A percentile compares a stretch with the other conserved stretches of the same genome.
phyloP scores from a whole-genome alignment of 2,797 vertebrate species.

The Lerista edwardsae region DNA sequence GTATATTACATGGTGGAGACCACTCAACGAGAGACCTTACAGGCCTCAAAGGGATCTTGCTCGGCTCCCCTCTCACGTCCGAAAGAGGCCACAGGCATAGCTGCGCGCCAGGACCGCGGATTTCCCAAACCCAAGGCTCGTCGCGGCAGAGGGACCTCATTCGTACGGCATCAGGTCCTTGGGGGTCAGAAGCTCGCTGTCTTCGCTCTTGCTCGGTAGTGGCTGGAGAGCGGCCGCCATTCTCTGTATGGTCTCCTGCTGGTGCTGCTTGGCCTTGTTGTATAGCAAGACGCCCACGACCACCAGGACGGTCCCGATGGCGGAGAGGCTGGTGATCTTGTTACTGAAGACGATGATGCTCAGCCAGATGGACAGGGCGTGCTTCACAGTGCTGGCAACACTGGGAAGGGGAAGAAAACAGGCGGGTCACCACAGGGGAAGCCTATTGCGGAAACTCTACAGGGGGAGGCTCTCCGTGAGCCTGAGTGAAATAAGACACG shows the following conservation, averaged over 20 bases:
- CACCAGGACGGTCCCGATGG: conserved; percentile 86
- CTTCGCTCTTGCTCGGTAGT: accelerated
- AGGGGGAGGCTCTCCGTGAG: too few species aligned
- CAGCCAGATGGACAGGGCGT: conserved; percentile 95
- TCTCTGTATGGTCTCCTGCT: conserved; percentile 81
- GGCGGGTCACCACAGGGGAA: too few species aligned
- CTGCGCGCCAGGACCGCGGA: not conserved
- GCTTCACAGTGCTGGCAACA: conserved; percentile 96
- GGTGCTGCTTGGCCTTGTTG: conserved; percentile 90
- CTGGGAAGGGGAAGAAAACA: conserved; percentile 71
- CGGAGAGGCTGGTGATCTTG: conserved; percentile 88
- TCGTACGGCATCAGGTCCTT: conserved; percentile 58
- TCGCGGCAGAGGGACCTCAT: not conserved
- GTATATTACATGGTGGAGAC: not conserved
- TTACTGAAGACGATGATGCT: conserved; percentile 96
- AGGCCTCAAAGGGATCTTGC: too few species aligned
- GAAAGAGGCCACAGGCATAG: not conserved
- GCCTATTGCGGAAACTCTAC: too few species aligned
- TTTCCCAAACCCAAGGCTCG: not conserved
- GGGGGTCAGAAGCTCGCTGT: conserved; percentile 42
- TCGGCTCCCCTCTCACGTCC: not conserved
- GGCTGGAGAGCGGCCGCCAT: conserved; percentile 58
- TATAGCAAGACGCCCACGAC: conserved; percentile 90
- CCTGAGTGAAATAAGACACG: too few species aligned
- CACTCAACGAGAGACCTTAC: too few species aligned